Conservation (phyloP, 2,797 vertebrate species). For the Micropoecilia bifurca region DNA sequence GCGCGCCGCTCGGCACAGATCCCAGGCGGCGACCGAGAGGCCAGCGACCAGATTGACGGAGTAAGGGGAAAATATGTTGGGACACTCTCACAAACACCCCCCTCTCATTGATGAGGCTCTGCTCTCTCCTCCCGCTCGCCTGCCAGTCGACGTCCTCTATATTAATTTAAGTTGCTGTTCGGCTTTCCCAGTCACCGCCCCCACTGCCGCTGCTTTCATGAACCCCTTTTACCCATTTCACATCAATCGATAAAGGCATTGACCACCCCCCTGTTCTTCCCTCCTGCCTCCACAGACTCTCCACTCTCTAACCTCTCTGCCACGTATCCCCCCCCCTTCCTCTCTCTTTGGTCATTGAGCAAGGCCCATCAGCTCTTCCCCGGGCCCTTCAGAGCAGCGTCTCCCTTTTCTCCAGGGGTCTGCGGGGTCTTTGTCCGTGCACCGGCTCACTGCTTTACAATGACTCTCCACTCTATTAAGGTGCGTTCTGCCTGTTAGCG, state of each 20-base stretch:
- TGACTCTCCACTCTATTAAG: constrained; percentile 99
- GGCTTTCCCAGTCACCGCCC: constrained; percentile 66
- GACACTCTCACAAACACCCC: constrained; percentile 67
- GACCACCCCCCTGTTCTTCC: constrained; percentile 19
- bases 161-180: constrained; percentile 73
- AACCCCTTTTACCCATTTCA: constrained; percentile 65
- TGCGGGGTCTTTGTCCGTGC: constrained; percentile 88
- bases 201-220: constrained; percentile 41
- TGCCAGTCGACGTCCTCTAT: constrained; percentile 75
- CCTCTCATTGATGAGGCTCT: constrained; percentile 66
- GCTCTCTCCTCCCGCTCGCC: constrained; percentile 74
- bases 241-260: constrained; percentile 65
- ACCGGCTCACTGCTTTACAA: constrained; percentile 99
- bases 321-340: constrained; percentile 50
- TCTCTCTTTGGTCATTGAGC: constrained; percentile 79
- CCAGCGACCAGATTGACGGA: constrained; percentile 66
- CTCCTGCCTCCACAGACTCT: constrained; percentile 49
- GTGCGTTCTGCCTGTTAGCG: constrained; percentile 99
- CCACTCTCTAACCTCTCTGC: constrained; percentile 71
- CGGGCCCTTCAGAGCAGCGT: constrained; percentile 88
- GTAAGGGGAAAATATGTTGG: constrained; percentile 70
- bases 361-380: constrained; percentile 90
- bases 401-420: constrained; percentile 88
- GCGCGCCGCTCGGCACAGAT: constrained; percentile 27
- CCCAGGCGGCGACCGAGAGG: constrained; percentile 44